These are phyloP conservation scores for Myiotriccus ornatus DNA, from an alignment of 2,797 vertebrate genomes.

Conservation along the genomic window DNA sequence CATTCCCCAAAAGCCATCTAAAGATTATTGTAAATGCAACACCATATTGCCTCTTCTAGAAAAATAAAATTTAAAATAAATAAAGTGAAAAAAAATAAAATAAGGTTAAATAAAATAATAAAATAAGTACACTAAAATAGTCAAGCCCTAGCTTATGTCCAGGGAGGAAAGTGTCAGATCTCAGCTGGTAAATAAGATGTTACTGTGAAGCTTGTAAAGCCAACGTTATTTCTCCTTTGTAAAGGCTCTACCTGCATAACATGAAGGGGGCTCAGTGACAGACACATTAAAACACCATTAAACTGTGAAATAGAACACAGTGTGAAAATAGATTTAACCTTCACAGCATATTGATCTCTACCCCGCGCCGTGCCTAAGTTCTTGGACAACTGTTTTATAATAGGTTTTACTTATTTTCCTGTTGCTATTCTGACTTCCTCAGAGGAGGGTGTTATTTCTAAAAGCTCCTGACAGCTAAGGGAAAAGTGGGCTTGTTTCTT, in stretches of 20 bases:
- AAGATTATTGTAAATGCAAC: conserved; percentile 42
- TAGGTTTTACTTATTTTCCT: conserved; percentile 84
- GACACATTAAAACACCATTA: conserved; percentile 90
- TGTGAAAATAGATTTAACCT: conserved; percentile 89
- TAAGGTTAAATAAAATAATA: not conserved
- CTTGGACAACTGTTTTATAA: conserved; percentile 85
- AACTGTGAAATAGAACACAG: conserved; percentile 88
- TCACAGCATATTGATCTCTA: conserved; percentile 82
- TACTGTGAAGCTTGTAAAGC: conserved; percentile 74
- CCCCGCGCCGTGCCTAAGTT: conserved; percentile 74
- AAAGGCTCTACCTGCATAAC: conserved; percentile 78
- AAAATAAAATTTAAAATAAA: not conserved
- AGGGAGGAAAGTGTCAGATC: conserved; percentile 67
- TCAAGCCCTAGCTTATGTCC: conserved; percentile 9
- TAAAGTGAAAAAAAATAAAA: not conserved
- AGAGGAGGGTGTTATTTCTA: conserved; percentile 79
- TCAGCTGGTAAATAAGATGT: conserved; percentile 80
- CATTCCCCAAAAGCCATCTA: conserved; percentile 50
- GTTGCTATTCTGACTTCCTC: conserved; percentile 81
- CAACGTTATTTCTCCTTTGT: conserved; percentile 71
- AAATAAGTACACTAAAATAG: not conserved
- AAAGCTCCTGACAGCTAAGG: conserved; percentile 77
- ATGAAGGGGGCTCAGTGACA: conserved; percentile 83
- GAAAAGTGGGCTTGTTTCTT: conserved; percentile 69
- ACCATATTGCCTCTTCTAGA: not conserved